phyloP scores from a whole-genome alignment of 2,113 vertebrate species.

The Gila orcuttii region DNA sequence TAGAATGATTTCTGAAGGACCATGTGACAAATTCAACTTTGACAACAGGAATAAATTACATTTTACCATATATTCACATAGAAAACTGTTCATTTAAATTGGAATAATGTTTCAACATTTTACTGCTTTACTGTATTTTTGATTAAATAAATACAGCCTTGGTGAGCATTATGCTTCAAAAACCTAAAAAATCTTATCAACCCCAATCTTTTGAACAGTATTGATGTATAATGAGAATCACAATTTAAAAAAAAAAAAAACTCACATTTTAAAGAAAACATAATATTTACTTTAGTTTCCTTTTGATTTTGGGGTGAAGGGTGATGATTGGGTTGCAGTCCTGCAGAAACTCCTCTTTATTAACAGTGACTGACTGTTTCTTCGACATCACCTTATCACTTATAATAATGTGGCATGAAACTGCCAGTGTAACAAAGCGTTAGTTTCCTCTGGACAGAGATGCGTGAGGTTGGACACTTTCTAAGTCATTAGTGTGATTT shows the following conservation, averaged over 20 bases:
- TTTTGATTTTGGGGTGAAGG: background rate
- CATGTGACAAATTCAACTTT: background rate
- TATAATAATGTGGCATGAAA: background rate
- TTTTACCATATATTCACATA: background rate
- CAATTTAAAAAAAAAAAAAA: too few relatives aligned
- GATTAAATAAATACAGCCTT: background rate
- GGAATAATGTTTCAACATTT: background rate
- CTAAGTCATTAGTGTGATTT: background rate
- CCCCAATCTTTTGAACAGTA: background rate
- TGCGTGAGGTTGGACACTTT: background rate
- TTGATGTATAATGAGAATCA: background rate
- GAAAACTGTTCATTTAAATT: background rate
- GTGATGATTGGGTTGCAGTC: background rate
- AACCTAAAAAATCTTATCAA: background rate
- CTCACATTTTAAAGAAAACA: background rate
- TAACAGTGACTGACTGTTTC: background rate
- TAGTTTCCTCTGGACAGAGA: background rate
- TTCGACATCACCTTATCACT: background rate
- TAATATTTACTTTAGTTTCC: background rate
- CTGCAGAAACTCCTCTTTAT: too few relatives aligned
- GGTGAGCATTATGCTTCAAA: background rate
- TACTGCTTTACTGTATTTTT: background rate
- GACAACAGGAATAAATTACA: background rate
- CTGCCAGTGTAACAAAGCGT: background rate
- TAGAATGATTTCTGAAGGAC: background rate